Conservation (phyloP, 2,888 invertebrate genomes). For the Tholera decimalis region DNA sequence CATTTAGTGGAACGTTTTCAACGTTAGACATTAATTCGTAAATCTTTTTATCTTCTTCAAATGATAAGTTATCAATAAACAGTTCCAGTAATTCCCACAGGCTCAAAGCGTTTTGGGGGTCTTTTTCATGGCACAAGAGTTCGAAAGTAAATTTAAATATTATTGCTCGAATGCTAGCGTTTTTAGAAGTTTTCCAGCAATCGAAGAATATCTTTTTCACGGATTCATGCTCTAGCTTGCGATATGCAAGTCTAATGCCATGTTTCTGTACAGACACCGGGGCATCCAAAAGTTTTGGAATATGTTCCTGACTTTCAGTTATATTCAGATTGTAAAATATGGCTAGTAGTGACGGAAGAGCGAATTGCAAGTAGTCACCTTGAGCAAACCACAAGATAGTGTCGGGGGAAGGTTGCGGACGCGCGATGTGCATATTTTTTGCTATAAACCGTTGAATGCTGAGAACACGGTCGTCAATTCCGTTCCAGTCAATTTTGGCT, state of each 20-base stretch:
- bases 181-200: constrained; percentile 77
- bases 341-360: constrained; percentile 79
- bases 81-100: constrained; percentile 75
- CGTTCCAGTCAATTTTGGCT: constrained; percentile 77
- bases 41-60: constrained; percentile 77
- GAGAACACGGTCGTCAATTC: constrained; percentile 73
- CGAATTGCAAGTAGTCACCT: constrained; percentile 81
- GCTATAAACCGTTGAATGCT: constrained; percentile 78
- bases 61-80: constrained; percentile 78
- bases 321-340: constrained; percentile 78
- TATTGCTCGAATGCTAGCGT: constrained; percentile 78
- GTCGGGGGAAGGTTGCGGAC: constrained; percentile 79
- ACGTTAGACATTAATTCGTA: constrained; percentile 72
- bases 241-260: constrained; percentile 77
- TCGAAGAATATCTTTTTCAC: constrained; percentile 71
- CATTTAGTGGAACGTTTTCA: constrained; percentile 66
- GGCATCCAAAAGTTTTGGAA: constrained; percentile 74
- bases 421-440: constrained; percentile 80
- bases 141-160: constrained; percentile 76
- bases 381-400: constrained; percentile 77
- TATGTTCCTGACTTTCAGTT: constrained; percentile 65
- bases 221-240: constrained; percentile 71
- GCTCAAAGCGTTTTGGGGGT: constrained; percentile 64
- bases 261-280: constrained; percentile 84
- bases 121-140: constrained; percentile 74